A percentile compares a stretch with the other conserved stretches of the same genome.
These are phyloP conservation scores for Drosophila azteca DNA, from an alignment of 1,140 invertebrate species.

Conservation along the genomic window DNA sequence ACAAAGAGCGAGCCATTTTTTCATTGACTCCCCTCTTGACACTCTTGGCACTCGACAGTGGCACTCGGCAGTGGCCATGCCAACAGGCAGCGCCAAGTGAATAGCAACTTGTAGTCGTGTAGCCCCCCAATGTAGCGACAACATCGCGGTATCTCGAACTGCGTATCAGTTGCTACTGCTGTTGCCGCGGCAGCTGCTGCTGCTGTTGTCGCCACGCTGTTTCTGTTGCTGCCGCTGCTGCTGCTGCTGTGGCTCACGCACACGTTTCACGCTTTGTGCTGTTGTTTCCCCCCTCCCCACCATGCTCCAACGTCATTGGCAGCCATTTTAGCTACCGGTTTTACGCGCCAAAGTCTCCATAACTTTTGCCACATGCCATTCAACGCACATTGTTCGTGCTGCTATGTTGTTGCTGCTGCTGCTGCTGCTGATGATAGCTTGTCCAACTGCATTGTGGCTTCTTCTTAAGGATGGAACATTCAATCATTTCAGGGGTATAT, in stretches of 20 bases:
- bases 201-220: not conserved
- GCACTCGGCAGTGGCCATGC: conserved; percentile 35
- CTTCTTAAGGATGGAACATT: conserved; percentile 50
- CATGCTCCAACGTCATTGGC: conserved; percentile 20
- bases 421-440: conserved; percentile 22
- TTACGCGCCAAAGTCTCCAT: conserved; percentile 78
- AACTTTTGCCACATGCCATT: conserved; percentile 77
- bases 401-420: conserved; percentile 35
- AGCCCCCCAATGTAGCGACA: conserved; percentile 62
- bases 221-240: conserved; percentile 16
- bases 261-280: conserved; percentile 67
- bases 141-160: conserved; percentile 64
- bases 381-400: conserved; percentile 54
- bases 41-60: not conserved
- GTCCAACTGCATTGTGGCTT: conserved; percentile 54
- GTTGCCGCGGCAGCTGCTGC: conserved; percentile 3
- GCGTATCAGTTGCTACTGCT: conserved; percentile 55
- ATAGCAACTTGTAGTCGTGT: conserved; percentile 56
- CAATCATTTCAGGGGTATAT: conserved; percentile 42
- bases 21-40: not conserved
- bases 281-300: conserved; percentile 34
- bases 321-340: conserved; percentile 77
- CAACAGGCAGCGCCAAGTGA: conserved; percentile 42
- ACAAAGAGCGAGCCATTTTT: conserved; percentile 12
- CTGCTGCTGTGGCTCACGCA: conserved; percentile 57